These are phyloP conservation scores for Festucalex cinctus DNA, from an alignment of 2,113 vertebrate genomes.

Conservation along the genomic window DNA sequence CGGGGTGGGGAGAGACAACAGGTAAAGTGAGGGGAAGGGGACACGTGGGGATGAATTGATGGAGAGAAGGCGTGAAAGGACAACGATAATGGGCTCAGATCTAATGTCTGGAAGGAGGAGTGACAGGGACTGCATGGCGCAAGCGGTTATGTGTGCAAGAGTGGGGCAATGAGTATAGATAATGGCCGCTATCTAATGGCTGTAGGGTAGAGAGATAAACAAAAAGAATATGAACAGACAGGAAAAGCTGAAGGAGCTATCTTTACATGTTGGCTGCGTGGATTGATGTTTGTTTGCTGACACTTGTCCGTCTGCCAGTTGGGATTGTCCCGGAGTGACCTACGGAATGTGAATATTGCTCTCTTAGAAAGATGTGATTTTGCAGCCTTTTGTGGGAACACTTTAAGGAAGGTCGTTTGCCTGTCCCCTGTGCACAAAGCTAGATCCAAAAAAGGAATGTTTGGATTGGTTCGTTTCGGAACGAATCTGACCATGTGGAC, in stretches of 20 bases:
- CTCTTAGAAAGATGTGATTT: background rate
- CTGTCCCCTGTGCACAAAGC: background rate
- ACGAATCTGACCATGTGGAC: background rate
- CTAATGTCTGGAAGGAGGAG: slow-evolving; percentile 36
- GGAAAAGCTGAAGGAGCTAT: slow-evolving; percentile 2
- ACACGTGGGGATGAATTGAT: slow-evolving; percentile 9
- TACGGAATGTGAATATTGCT: slow-evolving; percentile 4
- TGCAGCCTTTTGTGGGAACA: background rate
- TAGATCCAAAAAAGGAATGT: background rate
- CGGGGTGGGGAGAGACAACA: slow-evolving; percentile 27
- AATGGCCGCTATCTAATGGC: slow-evolving; percentile 47
- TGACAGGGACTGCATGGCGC: slow-evolving; percentile 21
- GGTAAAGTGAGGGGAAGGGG: slow-evolving; percentile 31
- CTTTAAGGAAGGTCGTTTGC: background rate
- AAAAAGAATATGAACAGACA: slow-evolving; percentile 24
- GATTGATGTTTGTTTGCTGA: slow-evolving; percentile 1
- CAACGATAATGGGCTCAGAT: slow-evolving; percentile 35
- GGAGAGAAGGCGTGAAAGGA: slow-evolving; percentile 27
- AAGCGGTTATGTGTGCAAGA: slow-evolving; percentile 26
- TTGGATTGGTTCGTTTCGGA: background rate
- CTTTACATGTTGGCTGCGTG: slow-evolving; percentile 15
- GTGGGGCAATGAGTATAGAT: slow-evolving; percentile 34
- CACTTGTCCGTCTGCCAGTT: background rate
- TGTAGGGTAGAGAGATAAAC: slow-evolving; percentile 33
- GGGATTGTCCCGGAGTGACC: background rate